These are phyloP conservation scores for Ostrea edulis DNA, from an alignment of 1,140 invertebrate genomes.

Conservation along the genomic window DNA sequence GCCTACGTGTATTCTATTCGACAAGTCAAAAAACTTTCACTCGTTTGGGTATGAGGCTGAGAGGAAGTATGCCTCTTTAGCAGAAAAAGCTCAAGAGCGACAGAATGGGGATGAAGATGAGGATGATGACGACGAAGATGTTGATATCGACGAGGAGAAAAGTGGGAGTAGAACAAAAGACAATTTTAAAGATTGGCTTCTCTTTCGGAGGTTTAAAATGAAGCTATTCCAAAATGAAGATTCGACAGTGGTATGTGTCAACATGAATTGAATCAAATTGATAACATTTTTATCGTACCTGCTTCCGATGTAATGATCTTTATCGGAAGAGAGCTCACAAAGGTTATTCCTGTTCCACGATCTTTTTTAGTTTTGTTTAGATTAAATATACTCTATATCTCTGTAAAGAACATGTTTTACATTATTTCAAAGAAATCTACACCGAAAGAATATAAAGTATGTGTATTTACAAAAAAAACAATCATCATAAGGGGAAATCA, in stretches of 20 bases:
- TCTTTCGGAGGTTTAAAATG: neutral
- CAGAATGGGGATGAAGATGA: neutral
- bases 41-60: conserved; percentile 82
- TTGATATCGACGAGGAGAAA: neutral
- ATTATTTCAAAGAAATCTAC: too few relatives aligned
- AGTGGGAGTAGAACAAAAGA: neutral
- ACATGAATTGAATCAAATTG: neutral
- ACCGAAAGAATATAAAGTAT: too few relatives aligned
- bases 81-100: neutral
- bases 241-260: neutral
- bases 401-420: too few relatives aligned
- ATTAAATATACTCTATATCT: too few relatives aligned
- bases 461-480: too few relatives aligned
- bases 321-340: too few relatives aligned
- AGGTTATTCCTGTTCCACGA: too few relatives aligned
- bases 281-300: neutral
- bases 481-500: too few relatives aligned
- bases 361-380: too few relatives aligned
- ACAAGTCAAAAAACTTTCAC: conserved; percentile 81
- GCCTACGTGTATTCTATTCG: conserved; percentile 81
- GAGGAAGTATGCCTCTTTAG: conserved; percentile 79
- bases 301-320: too few relatives aligned
- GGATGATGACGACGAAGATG: neutral
- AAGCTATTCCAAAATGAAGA: conserved; percentile 17
- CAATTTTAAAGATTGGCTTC: neutral